Evolutionary conservation across 1,140 invertebrate genomes (phyloP).

Genomic region (Drosophila navojoa): DNA sequence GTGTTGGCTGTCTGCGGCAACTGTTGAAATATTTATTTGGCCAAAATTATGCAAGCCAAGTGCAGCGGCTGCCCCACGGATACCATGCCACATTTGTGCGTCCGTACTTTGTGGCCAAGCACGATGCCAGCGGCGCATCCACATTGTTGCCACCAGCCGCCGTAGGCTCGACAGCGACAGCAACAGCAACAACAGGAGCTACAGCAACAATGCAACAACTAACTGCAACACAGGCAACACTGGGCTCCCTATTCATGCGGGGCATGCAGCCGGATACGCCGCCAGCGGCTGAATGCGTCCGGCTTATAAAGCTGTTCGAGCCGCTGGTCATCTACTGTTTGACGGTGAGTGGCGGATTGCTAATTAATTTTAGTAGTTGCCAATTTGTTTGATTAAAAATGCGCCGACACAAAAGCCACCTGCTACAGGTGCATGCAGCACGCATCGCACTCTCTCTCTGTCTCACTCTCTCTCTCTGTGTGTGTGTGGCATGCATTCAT

Average conservation of each 20-base stretch:
- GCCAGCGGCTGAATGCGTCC: slow-evolving; percentile 63
- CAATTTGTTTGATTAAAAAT: slow-evolving; percentile 82
- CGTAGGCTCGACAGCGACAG: slow-evolving; percentile 23
- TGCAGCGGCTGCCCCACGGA: slow-evolving; percentile 49
- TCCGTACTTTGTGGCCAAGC: slow-evolving; percentile 73
- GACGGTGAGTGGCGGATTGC: slow-evolving; percentile 85
- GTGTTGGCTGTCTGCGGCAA: slow-evolving; percentile 91
- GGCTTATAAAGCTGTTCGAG: slow-evolving; percentile 91
- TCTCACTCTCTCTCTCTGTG: not conserved
- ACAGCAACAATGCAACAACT: slow-evolving; percentile 41
- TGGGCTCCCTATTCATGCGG: slow-evolving; percentile 71
- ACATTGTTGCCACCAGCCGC: slow-evolving; percentile 48
- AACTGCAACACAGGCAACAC: slow-evolving; percentile 46
- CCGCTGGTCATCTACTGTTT: slow-evolving; percentile 94
- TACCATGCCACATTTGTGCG: slow-evolving; percentile 67
- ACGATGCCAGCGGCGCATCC: slow-evolving; percentile 40
- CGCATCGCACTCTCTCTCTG: not conserved
- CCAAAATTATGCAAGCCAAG: slow-evolving; percentile 87
- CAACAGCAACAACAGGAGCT: slow-evolving; percentile 54
- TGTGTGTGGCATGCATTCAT: slow-evolving; percentile 40
- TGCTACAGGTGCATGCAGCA: slow-evolving; percentile 8
- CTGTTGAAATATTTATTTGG: slow-evolving; percentile 92
- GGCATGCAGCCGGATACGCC: slow-evolving; percentile 61
- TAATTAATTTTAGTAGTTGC: slow-evolving; percentile 79
- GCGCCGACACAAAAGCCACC: slow-evolving; percentile 63